Base-by-base conservation (phyloP, 1,140 invertebrate genomes). In the Lepidurus arcticus region DNA sequence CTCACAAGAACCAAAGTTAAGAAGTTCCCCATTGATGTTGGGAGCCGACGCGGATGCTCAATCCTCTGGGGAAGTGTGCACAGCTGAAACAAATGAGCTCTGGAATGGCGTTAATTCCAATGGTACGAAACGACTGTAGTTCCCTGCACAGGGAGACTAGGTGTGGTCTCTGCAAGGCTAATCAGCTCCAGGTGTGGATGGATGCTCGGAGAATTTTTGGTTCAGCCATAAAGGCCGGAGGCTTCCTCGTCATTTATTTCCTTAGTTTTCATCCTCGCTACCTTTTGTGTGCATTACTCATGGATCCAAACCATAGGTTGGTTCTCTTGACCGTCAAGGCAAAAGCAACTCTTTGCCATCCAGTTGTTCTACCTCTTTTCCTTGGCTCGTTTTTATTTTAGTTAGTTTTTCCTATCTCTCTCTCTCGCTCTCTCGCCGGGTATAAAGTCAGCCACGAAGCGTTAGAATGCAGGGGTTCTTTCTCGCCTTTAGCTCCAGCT, bases 271-370 rank as follows among this genome's bases (percentile, higher is more conserved):
- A 65, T 9, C 53, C 53, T 16, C 8, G 53, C 53, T 65, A 65
- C 53, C 53, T 65, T 65, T 65, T 65, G 53, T 65, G 53, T 65
- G 53, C 53, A 65, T 65, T 65, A 65, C 53, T 65, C 53, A 65
- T 65, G 53, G 53, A 65, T 65, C 53, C 53, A 65, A 65, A 65
- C 53, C 53, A 65, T 65, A 65, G 53, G 53, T 65, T 65, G 21
- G 53, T 65, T 65, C 53, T 65, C 53, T 9, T 21, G 53, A 65
- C 53, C 53, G 8, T 65, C 53, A 7, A 65, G 21, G 16, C 16
- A 65, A 65, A 65, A 65, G 16, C 16, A 65, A 65, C 53, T 65
- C 53, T 13, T 65, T 65, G 13, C 53, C 53, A 65, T 65, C 53
- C 53, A 65, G 53, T 65, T 65, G 16, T 65, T 65, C 53, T 65